Evolutionary conservation across 2,797 vertebrate species (phyloP).

Genomic region (Glossophaga mutica): DNA sequence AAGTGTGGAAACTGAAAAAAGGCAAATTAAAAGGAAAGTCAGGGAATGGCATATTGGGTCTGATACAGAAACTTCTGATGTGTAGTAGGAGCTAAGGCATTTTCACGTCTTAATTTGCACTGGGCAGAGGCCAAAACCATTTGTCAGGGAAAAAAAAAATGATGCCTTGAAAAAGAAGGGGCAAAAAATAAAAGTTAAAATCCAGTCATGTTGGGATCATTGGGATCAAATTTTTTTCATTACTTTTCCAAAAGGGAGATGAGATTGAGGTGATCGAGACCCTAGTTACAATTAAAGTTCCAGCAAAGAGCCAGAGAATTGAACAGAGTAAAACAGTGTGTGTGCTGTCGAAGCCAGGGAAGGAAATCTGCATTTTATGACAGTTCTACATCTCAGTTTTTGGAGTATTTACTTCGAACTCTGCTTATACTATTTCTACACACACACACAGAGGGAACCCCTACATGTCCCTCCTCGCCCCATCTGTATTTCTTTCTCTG

Average conservation of each 20-base stretch:
- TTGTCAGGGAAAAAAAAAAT: not conserved
- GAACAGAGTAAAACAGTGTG: not conserved
- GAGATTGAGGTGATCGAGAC: not conserved
- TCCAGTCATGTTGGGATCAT: not conserved
- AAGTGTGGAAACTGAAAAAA: not conserved
- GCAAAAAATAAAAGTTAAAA: not conserved
- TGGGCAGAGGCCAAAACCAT: not conserved
- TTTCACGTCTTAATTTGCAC: not conserved
- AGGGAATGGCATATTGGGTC: not conserved
- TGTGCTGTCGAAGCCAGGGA: not conserved
- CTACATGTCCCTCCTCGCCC: fast-evolving
- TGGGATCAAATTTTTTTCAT: not conserved
- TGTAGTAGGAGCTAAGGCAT: not conserved
- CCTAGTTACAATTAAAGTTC: not conserved
- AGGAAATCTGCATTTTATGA: not conserved
- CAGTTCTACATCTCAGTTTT: not conserved
- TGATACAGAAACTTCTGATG: not conserved
- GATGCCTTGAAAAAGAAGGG: not conserved
- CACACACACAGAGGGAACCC: not conserved
- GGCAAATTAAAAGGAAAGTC: not conserved
- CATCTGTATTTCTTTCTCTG: not conserved
- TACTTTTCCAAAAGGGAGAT: not conserved
- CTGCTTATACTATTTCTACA: not conserved
- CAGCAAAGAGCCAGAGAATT: not conserved
- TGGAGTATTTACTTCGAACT: not conserved